Evolutionary conservation across 1,140 invertebrate species (phyloP).

Genomic region (Luehdorfia chinensis): DNA sequence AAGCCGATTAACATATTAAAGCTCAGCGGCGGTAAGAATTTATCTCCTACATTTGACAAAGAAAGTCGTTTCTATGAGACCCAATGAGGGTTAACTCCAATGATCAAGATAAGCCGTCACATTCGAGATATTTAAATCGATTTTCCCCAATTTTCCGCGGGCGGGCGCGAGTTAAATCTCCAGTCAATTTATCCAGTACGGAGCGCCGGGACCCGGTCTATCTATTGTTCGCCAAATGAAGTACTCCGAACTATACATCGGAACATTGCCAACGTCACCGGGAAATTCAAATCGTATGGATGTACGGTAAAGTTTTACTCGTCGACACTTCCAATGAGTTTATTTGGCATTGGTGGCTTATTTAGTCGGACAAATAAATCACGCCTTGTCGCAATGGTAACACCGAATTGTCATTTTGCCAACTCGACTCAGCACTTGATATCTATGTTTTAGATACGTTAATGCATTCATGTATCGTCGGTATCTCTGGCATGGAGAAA

Average conservation of each 20-base stretch:
- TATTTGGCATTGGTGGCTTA: constrained; percentile 17
- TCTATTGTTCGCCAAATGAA: constrained; percentile 73
- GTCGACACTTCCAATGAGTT: constrained; percentile 13
- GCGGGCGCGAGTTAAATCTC: constrained; percentile 56
- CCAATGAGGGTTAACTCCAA: constrained; percentile 33
- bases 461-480: constrained; percentile 12
- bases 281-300: constrained; percentile 38
- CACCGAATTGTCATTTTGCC: constrained; percentile 17
- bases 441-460: constrained; percentile 13
- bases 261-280: constrained; percentile 61
- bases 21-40: too few species aligned
- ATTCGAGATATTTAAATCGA: constrained; percentile 75
- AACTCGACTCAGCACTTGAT: constrained; percentile 7
- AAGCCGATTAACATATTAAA: too few species aligned
- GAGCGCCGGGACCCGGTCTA: constrained; percentile 40
- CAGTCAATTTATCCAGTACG: constrained; percentile 67
- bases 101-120: constrained; percentile 67
- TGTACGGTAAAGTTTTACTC: constrained; percentile 11
- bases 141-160: constrained; percentile 71
- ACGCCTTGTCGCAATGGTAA: constrained; percentile 15
- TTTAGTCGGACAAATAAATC: constrained; percentile 16
- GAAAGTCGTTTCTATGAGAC: too few species aligned
- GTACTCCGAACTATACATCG: constrained; percentile 44
- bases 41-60: too few species aligned
- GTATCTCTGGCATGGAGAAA: constrained; percentile 9